phyloP scores from a whole-genome alignment of 2,888 invertebrate genomes.

The Microdon myrmicae region DNA sequence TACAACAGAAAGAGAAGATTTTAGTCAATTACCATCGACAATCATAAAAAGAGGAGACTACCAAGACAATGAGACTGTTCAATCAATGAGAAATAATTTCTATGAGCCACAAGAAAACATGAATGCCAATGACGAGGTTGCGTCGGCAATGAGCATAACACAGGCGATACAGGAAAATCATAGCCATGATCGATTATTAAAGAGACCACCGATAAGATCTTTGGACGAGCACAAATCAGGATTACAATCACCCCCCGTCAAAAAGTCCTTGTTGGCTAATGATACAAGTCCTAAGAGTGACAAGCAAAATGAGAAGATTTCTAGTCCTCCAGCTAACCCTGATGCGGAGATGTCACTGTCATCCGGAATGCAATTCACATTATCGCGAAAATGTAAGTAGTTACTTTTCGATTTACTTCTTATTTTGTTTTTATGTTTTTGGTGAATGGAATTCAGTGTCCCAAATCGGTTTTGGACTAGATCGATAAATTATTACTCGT shows the following conservation, averaged over 20 bases:
- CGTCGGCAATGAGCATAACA: not conserved
- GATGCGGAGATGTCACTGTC: conserved; percentile 51
- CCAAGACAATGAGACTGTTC: conserved; percentile 60
- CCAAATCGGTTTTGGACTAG: too few species aligned
- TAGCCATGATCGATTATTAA: conserved; percentile 7
- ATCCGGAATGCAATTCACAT: conserved; percentile 75
- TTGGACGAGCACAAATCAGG: conserved; percentile 1
- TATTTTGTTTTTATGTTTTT: not conserved
- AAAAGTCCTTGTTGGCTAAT: too few species aligned
- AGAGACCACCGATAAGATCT: conserved; percentile 3
- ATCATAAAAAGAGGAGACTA: too few species aligned
- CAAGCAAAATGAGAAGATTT: conserved; percentile 21
- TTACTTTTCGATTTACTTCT: conserved; percentile 1
- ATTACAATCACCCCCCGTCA: conserved; percentile 12
- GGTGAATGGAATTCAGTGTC: not conserved
- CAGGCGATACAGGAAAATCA: conserved; percentile 7
- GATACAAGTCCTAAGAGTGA: conserved; percentile 1
- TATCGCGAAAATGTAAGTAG: conserved; percentile 83
- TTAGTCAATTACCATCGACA: conserved; percentile 72
- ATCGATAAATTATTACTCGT: too few species aligned
- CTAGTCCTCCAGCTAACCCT: conserved; percentile 1
- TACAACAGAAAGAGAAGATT: conserved; percentile 60
- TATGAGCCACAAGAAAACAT: conserved; percentile 3
- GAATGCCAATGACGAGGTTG: conserved; percentile 58
- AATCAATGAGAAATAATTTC: conserved; percentile 43